These are phyloP conservation scores for Drosophila percnosoma DNA, from an alignment of 2,888 invertebrate genomes.

Conservation along the genomic window DNA sequence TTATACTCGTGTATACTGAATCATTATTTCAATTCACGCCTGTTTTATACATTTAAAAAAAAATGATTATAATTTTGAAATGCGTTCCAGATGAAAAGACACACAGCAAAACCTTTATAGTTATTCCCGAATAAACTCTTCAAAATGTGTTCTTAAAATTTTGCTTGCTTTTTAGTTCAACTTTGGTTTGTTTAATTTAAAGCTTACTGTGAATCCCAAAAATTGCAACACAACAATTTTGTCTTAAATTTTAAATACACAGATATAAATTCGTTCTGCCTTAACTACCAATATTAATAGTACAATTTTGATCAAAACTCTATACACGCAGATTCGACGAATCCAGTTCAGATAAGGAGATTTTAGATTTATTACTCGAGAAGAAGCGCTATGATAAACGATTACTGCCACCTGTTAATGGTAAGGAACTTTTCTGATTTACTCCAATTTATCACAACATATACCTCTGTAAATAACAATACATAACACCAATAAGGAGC, in stretches of 20 bases:
- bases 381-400: constrained; percentile 96
- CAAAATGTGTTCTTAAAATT: background rate
- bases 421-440: constrained; percentile 85
- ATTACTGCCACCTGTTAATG: constrained; percentile 95
- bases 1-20: background rate
- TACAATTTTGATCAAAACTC: constrained; percentile 5
- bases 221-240: background rate
- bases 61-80: background rate
- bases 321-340: constrained; percentile 90
- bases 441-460: background rate
- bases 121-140: background rate
- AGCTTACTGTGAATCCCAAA: background rate
- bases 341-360: constrained; percentile 96
- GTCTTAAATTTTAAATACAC: background rate
- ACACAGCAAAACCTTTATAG: background rate
- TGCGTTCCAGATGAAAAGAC: background rate
- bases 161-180: background rate
- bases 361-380: constrained; percentile 94
- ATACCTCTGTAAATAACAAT: background rate
- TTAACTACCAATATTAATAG: background rate
- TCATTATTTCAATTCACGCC: background rate
- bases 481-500: background rate
- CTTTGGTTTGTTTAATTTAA: constrained; percentile 6
- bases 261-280: background rate
- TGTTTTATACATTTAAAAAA: too few species aligned